A percentile compares a stretch with the other conserved stretches of the same genome.
Evolutionary conservation across 2,797 vertebrate genomes (phyloP).

Genomic region (Vipera ursinii): DNA sequence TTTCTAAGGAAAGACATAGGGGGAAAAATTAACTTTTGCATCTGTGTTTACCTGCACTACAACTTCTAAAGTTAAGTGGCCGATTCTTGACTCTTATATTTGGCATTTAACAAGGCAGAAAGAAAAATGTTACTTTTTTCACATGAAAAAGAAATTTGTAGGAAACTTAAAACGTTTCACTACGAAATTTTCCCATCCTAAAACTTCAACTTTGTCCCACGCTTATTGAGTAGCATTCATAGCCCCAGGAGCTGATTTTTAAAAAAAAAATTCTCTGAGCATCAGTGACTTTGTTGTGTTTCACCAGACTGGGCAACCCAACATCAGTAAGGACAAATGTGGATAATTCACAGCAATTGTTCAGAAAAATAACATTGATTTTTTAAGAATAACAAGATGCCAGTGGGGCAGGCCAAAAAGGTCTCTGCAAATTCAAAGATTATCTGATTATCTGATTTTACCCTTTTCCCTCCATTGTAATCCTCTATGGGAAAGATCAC

Average conservation of each 20-base stretch:
- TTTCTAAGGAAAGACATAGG: conserved; percentile 21
- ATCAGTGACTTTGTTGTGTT: neutral
- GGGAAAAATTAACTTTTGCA: conserved; percentile 3
- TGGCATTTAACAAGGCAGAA: neutral
- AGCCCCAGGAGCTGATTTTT: neutral
- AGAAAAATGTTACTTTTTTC: neutral
- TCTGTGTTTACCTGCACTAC: conserved; percentile 10
- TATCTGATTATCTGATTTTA: neutral
- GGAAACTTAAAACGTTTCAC: neutral
- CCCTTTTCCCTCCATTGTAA: neutral
- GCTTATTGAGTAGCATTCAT: neutral
- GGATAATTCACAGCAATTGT: neutral
- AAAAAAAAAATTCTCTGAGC: neutral
- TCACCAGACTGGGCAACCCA: neutral
- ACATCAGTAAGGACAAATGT: neutral
- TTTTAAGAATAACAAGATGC: neutral
- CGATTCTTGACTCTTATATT: neutral
- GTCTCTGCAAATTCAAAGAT: neutral
- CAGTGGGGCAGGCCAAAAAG: neutral
- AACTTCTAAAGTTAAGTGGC: neutral
- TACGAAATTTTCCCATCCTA: neutral
- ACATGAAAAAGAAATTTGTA: neutral
- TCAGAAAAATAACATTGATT: neutral
- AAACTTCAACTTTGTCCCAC: neutral
- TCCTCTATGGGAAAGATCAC: neutral